Conservation (phyloP, 2,113 vertebrate genomes). For the Melozone crissalis region DNA sequence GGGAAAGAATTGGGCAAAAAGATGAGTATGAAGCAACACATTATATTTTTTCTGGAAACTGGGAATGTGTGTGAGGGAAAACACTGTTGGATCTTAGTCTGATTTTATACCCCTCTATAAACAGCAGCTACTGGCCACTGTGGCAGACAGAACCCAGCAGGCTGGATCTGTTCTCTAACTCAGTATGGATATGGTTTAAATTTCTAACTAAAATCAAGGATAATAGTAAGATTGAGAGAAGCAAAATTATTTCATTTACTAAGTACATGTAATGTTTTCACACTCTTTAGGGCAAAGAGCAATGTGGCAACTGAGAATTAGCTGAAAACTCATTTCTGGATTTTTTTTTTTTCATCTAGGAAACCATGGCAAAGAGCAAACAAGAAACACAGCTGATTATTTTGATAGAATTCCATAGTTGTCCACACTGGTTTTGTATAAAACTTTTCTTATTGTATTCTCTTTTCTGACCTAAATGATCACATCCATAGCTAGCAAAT, state of each 20-base stretch:
- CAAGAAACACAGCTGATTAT: neutral
- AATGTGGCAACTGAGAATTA: neutral
- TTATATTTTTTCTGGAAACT: constrained; percentile 7
- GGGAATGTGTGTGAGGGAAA: neutral
- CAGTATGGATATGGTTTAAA: neutral
- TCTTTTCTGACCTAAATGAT: neutral
- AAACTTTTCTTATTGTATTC: neutral
- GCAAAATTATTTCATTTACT: neutral
- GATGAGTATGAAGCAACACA: neutral
- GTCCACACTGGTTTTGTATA: neutral
- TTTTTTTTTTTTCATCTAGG: neutral
- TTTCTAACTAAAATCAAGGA: neutral
- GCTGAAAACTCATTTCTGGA: neutral
- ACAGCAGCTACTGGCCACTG: neutral
- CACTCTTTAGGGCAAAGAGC: neutral
- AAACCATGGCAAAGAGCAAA: neutral
- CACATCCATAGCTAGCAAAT: neutral
- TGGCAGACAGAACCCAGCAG: neutral
- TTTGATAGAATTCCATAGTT: neutral
- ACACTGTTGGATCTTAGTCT: neutral
- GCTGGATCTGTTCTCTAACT: neutral
- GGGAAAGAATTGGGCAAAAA: constrained; percentile 11
- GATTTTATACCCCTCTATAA: neutral
- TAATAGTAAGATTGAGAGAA: neutral
- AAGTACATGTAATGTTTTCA: neutral